These are phyloP conservation scores for Poeciliopsis gracilis DNA, from an alignment of 2,797 vertebrate species.

Conservation along the genomic window DNA sequence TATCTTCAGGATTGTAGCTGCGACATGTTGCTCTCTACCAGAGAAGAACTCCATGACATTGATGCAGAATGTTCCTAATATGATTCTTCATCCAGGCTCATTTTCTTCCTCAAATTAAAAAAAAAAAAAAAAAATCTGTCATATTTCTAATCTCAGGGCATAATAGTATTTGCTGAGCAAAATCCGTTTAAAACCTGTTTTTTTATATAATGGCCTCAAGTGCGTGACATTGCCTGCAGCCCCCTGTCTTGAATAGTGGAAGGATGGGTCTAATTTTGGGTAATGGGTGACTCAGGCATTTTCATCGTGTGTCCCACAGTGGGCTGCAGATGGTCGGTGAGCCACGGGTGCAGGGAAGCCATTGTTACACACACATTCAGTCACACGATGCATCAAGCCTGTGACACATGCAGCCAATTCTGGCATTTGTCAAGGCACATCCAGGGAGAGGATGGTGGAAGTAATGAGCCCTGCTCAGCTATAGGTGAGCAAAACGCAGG, in stretches of 20 bases:
- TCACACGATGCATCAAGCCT: slow-evolving; percentile 60
- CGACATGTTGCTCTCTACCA: slow-evolving; percentile 31
- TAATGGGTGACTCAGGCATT: slow-evolving; percentile 78
- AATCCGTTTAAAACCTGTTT: slow-evolving; percentile 75
- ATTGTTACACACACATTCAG: slow-evolving; percentile 22
- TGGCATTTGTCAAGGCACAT: slow-evolving; percentile 58
- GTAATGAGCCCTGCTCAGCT: slow-evolving; percentile 39
- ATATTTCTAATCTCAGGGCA: slow-evolving; percentile 78
- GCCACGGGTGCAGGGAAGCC: slow-evolving; percentile 55
- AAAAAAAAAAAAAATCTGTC: slow-evolving; percentile 53
- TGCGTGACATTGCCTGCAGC: slow-evolving; percentile 68
- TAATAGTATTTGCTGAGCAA: slow-evolving; percentile 77
- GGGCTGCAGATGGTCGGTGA: slow-evolving; percentile 68
- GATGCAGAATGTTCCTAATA: slow-evolving; percentile 71
- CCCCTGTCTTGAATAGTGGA: slow-evolving; percentile 68
- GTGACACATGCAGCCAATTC: slow-evolving; percentile 61
- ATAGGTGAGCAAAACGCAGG: slow-evolving; percentile 51
- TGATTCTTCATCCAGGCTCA: slow-evolving; percentile 44
- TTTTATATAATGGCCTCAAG: slow-evolving; percentile 69
- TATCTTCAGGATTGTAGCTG: slow-evolving; percentile 48
- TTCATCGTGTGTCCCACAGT: slow-evolving; percentile 69
- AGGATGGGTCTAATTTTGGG: slow-evolving; percentile 79
- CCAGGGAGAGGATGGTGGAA: slow-evolving; percentile 9
- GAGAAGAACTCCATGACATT: slow-evolving; percentile 60
- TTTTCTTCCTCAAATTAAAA: slow-evolving; percentile 59